A percentile compares a stretch with the other conserved stretches of the same genome.
These are phyloP conservation scores for Ctenicera cuprea DNA, from an alignment of 2,888 invertebrate species.

Conservation along the genomic window DNA sequence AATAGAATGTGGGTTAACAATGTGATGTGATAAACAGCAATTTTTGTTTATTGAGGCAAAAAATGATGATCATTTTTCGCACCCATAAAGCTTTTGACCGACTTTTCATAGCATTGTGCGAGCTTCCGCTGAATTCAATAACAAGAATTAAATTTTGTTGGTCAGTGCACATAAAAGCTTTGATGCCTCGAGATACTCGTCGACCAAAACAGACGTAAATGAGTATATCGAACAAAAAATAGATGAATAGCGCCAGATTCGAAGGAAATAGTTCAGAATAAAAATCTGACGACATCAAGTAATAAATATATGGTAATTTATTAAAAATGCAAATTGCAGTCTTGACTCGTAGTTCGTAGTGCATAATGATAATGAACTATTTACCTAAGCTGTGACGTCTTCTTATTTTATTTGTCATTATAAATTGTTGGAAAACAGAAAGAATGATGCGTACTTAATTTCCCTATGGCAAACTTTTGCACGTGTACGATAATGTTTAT, in stretches of 20 bases:
- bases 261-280: too few relatives aligned
- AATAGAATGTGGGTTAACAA: constrained; percentile 3
- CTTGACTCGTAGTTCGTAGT: background rate
- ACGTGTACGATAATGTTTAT: constrained; percentile 8
- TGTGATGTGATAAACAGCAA: background rate
- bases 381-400: constrained; percentile 6
- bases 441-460: background rate
- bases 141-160: background rate
- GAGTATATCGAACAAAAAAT: background rate
- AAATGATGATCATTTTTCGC: background rate
- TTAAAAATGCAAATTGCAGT: background rate
- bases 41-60: background rate
- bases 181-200: background rate
- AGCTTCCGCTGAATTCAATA: background rate
- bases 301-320: background rate
- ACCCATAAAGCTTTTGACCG: background rate
- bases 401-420: background rate
- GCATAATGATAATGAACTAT: constrained; percentile 19
- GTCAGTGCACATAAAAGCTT: background rate
- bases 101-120: background rate
- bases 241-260: background rate
- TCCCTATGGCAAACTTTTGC: background rate
- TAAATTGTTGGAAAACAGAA: background rate
- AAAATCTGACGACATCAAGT: too few relatives aligned
- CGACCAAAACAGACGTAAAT: background rate